Base-by-base conservation (phyloP, 2,113 vertebrate genomes). In the Tachysurus fulvidraco region DNA sequence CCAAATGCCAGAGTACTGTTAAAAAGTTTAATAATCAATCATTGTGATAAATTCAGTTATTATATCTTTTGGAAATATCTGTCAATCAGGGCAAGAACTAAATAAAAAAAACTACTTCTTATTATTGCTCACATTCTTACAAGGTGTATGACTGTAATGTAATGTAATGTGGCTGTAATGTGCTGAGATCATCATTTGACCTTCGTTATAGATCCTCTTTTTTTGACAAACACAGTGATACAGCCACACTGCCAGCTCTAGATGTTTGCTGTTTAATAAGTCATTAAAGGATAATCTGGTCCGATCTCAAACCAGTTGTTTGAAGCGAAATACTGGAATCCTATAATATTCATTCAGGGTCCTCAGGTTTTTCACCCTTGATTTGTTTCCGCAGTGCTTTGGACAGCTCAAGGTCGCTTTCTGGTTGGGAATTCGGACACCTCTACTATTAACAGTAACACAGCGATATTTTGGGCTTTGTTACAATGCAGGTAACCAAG, bases 381-480 rank as follows among this genome's bases (percentile, higher is more conserved):
- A 14, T 88, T 36, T 25, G 59, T 77, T 62, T 73, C 23, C 65
- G 46, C 91, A 99, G 98, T 99, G 76, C 95, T 99, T 12, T 99
- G 98, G 98, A 99, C 98, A 4, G 97, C 98, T 62, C 98, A 99
- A 92, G 97, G 98, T 89, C 96, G 95, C 62, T 99, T 98, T 88
- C 92, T 99, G 91, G 97, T 98, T 85, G 94, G 97, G 88, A 99
- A 99, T 93, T 99, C 98, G 0, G 95, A 99, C 88, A 97, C 96
- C 76, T 95, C 96, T 86, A 99, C 97, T 21, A 99, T 99, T 92
- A 98, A 97, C 92, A 97, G 96, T 91, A 98, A 99, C 93, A 99
- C 98, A 30, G 97, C 97, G 23, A 91, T 99, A 88, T 99, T 99
- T 92, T 99, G 98, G 98, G 98, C 97, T n/a, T 96, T 99, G 6